phyloP scores from a whole-genome alignment of 2,888 invertebrate species.

The Oegoconia quadripuncta region DNA sequence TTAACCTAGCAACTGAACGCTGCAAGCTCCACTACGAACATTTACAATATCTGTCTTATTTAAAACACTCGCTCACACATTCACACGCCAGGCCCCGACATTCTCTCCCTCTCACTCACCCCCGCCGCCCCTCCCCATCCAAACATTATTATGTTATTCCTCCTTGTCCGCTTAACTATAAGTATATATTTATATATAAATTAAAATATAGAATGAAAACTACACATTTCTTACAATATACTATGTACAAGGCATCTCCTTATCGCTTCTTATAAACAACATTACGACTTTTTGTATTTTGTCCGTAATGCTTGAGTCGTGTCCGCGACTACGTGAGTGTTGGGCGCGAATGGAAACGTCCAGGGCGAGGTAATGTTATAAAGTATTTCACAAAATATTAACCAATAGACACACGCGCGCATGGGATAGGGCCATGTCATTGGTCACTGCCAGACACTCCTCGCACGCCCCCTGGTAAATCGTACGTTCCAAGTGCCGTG shows the following conservation, averaged over 20 bases:
- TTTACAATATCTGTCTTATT: conserved; percentile 53
- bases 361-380: neutral
- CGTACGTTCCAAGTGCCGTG: conserved; percentile 1
- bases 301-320: conserved; percentile 25
- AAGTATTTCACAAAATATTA: neutral
- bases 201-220: conserved; percentile 75
- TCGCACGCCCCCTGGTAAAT: conserved; percentile 8
- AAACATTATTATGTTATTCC: conserved; percentile 55
- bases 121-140: conserved; percentile 35
- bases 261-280: conserved; percentile 46
- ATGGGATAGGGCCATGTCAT: neutral
- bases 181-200: conserved; percentile 75
- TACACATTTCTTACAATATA: conserved; percentile 69
- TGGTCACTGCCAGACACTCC: conserved; percentile 6
- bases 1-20: conserved; percentile 46
- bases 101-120: conserved; percentile 29
- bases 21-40: conserved; percentile 68
- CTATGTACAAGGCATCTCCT: conserved; percentile 74
- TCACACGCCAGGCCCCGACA: conserved; percentile 45
- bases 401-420: neutral
- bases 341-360: neutral
- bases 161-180: conserved; percentile 65
- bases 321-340: conserved; percentile 5
- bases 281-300: conserved; percentile 36
- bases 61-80: conserved; percentile 31